Percentiles rank a stretch among this genome's conserved stretches.
phyloP scores from a whole-genome alignment of 2,888 invertebrate species.

The Synanthedon myopaeformis region DNA sequence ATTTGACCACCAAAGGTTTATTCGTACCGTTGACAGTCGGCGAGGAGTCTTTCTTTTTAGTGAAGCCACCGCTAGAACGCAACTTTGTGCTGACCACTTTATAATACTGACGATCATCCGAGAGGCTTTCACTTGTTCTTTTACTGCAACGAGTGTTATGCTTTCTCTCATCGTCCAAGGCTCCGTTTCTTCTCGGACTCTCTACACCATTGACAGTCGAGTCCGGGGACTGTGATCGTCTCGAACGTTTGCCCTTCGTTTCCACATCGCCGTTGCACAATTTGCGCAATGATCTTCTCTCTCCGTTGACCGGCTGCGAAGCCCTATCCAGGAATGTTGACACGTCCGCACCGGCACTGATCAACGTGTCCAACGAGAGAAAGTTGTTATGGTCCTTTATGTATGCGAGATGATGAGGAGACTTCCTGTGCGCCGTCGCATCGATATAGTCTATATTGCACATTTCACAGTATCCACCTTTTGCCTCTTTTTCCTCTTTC shows the following conservation, averaged over 20 bases:
- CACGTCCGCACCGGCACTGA: slow-evolving; percentile 75
- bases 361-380: slow-evolving; percentile 78
- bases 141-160: slow-evolving; percentile 48
- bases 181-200: slow-evolving; percentile 42
- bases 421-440: slow-evolving; percentile 77
- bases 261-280: slow-evolving; percentile 49
- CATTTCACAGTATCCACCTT: slow-evolving; percentile 83
- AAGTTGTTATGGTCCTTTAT: slow-evolving; percentile 81
- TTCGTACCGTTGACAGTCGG: slow-evolving; percentile 67
- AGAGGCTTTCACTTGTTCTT: slow-evolving; percentile 19
- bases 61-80: slow-evolving; percentile 69
- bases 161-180: slow-evolving; percentile 36
- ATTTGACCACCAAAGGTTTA: slow-evolving; percentile 77
- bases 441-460: slow-evolving; percentile 81
- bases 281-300: slow-evolving; percentile 44
- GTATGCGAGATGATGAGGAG: slow-evolving; percentile 79
- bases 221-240: slow-evolving; percentile 40
- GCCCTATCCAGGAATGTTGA: slow-evolving; percentile 76
- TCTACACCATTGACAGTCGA: slow-evolving; percentile 30
- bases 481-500: slow-evolving; percentile 46
- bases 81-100: slow-evolving; percentile 79
- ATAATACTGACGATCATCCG: slow-evolving; percentile 70
- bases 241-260: slow-evolving; percentile 30
- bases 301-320: slow-evolving; percentile 40
- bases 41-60: slow-evolving; percentile 36